These are phyloP conservation scores for Stenopsyche tienmushanensis DNA, from an alignment of 1,140 invertebrate genomes.

Conservation along the genomic window DNA sequence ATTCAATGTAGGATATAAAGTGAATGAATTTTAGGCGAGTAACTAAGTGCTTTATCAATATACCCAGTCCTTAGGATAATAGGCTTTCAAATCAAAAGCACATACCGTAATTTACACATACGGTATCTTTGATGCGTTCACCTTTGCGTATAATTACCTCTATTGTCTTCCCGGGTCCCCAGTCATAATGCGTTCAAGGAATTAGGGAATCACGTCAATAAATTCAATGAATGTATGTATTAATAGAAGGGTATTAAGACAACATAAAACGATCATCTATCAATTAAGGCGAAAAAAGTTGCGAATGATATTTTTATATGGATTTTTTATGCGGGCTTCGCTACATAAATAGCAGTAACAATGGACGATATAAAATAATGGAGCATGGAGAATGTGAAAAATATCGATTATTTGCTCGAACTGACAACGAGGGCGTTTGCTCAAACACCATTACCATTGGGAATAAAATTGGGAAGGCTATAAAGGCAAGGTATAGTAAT, in stretches of 20 bases:
- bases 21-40: no score
- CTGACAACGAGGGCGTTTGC: constrained; percentile 3
- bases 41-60: no score
- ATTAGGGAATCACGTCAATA: constrained; percentile 16
- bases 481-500: constrained; percentile 28
- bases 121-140: constrained; percentile 15
- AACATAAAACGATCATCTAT: no score
- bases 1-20: no score
- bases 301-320: no score
- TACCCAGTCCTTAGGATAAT: not conserved
- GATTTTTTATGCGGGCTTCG: no score
- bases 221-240: not conserved
- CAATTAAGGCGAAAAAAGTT: no score
- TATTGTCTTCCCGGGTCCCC: not conserved
- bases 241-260: no score
- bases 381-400: not conserved
- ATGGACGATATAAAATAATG: no score
- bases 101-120: constrained; percentile 7
- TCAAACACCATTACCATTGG: constrained; percentile 12
- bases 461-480: constrained; percentile 13
- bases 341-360: no score
- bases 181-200: constrained; percentile 1
- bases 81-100: constrained; percentile 10
- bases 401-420: constrained; percentile 17
- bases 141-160: constrained; percentile 19